These are phyloP conservation scores for Anguilla japonica DNA, from an alignment of 2,113 vertebrate species.

Conservation along the genomic window DNA sequence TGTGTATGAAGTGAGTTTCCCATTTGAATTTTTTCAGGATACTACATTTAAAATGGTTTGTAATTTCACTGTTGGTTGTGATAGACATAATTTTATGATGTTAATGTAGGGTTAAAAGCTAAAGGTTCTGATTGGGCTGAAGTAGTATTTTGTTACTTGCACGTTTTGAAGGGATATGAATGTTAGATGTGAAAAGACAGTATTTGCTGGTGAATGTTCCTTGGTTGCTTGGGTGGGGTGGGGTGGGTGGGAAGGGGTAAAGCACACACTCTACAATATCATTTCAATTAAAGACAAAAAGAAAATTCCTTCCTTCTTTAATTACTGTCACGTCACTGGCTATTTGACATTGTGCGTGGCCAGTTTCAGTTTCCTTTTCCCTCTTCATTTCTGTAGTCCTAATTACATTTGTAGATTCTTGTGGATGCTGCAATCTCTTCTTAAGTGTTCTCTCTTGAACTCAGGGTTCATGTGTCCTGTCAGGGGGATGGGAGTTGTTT, in stretches of 20 bases:
- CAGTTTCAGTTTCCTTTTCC: background rate
- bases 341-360: background rate
- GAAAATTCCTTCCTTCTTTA: background rate
- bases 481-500: background rate
- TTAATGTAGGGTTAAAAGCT: background rate
- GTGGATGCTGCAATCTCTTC: background rate
- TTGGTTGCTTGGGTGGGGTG: background rate
- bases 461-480: background rate
- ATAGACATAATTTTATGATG: background rate
- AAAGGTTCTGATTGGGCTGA: background rate
- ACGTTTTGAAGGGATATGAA: background rate
- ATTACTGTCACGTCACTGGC: background rate
- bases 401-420: background rate
- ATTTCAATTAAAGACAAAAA: background rate
- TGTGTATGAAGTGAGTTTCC: background rate
- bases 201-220: background rate
- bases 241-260: too few relatives aligned
- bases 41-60: background rate
- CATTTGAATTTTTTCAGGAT: background rate
- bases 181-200: background rate
- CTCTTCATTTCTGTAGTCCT: background rate
- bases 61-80: background rate
- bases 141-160: background rate
- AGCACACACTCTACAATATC: background rate
- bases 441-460: conserved; percentile 4